Conservation (phyloP, 1,140 invertebrate genomes). For the Aphidius ervi region DNA sequence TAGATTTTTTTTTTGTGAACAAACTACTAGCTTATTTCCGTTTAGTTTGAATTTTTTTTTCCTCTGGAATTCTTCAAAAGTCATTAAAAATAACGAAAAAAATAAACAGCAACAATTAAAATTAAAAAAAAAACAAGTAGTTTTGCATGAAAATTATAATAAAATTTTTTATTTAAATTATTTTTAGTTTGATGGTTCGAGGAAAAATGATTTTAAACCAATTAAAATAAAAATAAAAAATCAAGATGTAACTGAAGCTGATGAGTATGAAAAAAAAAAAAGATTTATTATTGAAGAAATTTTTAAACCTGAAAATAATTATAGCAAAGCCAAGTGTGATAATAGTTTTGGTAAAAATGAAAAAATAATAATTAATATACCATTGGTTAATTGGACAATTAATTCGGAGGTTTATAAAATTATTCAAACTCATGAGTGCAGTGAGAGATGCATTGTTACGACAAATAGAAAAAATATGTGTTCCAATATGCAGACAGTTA, state of each 20-base stretch:
- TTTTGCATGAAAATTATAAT: neutral
- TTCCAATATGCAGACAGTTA: conserved; percentile 55
- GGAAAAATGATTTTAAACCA: conserved; percentile 22
- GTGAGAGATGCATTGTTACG: conserved; percentile 56
- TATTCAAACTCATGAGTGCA: conserved; percentile 38
- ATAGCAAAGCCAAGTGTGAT: conserved; percentile 27
- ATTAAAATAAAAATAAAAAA: conserved; percentile 31
- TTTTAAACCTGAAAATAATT: conserved; percentile 26
- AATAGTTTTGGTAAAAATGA: conserved; percentile 25
- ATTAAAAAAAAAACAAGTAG: too few species aligned
- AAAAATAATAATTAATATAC: conserved; percentile 38
- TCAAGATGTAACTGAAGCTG: conserved; percentile 27
- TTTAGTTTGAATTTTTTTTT: too few species aligned
- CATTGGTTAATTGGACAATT: conserved; percentile 36
- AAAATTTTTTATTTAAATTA: neutral
- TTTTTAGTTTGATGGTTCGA: conserved; percentile 17
- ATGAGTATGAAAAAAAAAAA: conserved; percentile 26
- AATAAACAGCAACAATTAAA: too few species aligned
- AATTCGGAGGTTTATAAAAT: conserved; percentile 29
- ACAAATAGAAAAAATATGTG: conserved; percentile 58
- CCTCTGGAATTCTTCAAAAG: too few species aligned
- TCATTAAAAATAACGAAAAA: too few species aligned
- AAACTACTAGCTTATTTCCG: too few species aligned
- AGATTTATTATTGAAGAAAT: conserved; percentile 28
- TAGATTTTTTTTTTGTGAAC: too few species aligned